Conservation (phyloP, 1,140 invertebrate species). For the Laupala kohalensis region DNA sequence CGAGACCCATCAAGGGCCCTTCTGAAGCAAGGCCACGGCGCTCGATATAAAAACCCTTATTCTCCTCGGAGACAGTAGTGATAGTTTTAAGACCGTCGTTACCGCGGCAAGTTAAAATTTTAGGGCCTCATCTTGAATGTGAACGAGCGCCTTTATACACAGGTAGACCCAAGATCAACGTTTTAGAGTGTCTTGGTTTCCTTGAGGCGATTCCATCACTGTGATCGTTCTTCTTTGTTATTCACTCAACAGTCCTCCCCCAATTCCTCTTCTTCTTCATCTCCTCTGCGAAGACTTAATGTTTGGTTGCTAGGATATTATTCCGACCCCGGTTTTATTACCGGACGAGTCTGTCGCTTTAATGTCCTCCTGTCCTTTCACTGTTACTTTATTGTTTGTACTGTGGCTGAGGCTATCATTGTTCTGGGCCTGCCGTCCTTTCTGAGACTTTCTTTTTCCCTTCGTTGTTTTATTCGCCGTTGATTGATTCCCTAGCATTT, state of each 20-base stretch:
- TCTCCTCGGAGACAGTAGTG: neutral
- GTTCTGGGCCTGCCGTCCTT: neutral
- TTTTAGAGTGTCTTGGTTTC: neutral
- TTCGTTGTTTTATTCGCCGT: neutral
- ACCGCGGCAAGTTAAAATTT: neutral
- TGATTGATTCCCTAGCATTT: neutral
- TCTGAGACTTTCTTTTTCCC: neutral
- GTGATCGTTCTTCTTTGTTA: too few relatives aligned
- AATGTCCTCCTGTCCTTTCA: neutral
- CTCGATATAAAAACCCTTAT: neutral
- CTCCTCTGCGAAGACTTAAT: neutral
- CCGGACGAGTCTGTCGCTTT: neutral
- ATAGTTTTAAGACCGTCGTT: neutral
- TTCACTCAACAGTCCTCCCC: too few relatives aligned
- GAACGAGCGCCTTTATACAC: neutral
- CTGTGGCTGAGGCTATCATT: neutral
- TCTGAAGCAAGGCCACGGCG: neutral
- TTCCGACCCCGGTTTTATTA: neutral
- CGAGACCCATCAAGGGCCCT: neutral
- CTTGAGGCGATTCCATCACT: too few relatives aligned
- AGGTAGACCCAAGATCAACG: neutral
- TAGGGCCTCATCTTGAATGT: neutral
- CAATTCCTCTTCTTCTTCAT: too few relatives aligned
- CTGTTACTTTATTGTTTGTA: neutral
- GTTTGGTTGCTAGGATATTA: neutral